A percentile compares a stretch with the other conserved stretches of the same genome.
Conservation (phyloP, 2,797 vertebrate genomes). For the Arnoldichthys spilopterus region DNA sequence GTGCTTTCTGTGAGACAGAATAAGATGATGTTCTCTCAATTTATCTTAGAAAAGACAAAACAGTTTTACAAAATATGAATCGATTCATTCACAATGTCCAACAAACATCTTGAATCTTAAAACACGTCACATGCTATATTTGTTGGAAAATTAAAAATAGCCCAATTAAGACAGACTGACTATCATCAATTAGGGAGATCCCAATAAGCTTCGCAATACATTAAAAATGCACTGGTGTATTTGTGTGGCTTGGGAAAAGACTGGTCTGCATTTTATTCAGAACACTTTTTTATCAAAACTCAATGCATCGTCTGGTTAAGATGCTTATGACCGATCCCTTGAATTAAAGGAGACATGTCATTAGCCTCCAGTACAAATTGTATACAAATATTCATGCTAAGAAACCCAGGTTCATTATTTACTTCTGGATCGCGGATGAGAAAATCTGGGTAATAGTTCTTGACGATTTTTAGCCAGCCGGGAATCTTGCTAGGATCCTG, state of each 20-base stretch:
- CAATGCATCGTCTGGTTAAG: too few species aligned
- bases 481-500: slow-evolving; percentile 98
- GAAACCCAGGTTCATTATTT: slow-evolving; percentile 52
- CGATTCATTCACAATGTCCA: neutral
- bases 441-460: slow-evolving; percentile 98
- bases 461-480: slow-evolving; percentile 93
- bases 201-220: too few species aligned
- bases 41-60: neutral
- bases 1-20: slow-evolving; percentile 80
- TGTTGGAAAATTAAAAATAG: too few species aligned
- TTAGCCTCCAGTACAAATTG: neutral
- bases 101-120: too few species aligned
- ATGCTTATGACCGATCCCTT: too few species aligned
- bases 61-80: neutral
- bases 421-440: slow-evolving; percentile 94
- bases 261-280: too few species aligned
- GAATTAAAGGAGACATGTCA: neutral
- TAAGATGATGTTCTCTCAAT: neutral
- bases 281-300: too few species aligned
- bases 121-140: too few species aligned
- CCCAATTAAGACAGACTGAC: too few species aligned
- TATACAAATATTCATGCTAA: neutral
- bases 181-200: too few species aligned
- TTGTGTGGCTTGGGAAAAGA: too few species aligned
- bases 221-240: too few species aligned